Percentiles rank a stretch among this genome's conserved stretches.
Evolutionary conservation across 2,113 vertebrate species (phyloP).

Genomic region (Morone saxatilis): DNA sequence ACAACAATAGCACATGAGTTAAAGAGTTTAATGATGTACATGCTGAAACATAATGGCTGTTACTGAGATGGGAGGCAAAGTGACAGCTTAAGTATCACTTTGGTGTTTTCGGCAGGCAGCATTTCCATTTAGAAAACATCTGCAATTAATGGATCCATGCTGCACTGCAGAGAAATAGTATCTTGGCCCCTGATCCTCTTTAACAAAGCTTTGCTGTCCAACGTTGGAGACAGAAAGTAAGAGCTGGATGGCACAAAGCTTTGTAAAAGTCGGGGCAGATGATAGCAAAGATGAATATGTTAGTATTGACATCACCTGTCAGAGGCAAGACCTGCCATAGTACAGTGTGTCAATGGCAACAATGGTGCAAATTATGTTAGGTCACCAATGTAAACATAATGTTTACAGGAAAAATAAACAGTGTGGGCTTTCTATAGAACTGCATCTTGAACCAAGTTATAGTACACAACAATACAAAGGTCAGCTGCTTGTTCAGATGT

Average conservation of each 20-base stretch:
- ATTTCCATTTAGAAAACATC: slow-evolving; percentile 47
- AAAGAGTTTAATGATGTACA: slow-evolving; percentile 30
- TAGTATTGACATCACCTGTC: not conserved
- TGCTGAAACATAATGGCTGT: slow-evolving; percentile 19
- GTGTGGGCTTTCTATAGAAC: slow-evolving; percentile 53
- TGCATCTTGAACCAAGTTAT: slow-evolving; percentile 36
- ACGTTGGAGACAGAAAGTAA: slow-evolving; percentile 1
- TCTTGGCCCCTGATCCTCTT: slow-evolving; percentile 22
- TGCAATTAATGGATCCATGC: slow-evolving; percentile 37
- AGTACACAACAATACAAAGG: not conserved
- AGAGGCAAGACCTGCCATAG: slow-evolving; percentile 1
- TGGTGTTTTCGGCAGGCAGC: slow-evolving; percentile 30
- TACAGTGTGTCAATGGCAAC: not conserved
- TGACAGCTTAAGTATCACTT: slow-evolving; percentile 41
- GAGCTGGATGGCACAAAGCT: slow-evolving; percentile 25
- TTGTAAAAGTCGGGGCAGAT: slow-evolving; percentile 18
- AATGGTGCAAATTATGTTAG: not conserved
- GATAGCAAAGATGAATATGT: not conserved
- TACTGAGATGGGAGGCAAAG: slow-evolving; percentile 38
- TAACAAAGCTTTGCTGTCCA: slow-evolving; percentile 43
- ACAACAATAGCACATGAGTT: slow-evolving; percentile 58
- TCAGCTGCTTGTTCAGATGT: slow-evolving; percentile 43
- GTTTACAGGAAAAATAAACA: not conserved
- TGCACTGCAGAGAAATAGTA: slow-evolving; percentile 27
- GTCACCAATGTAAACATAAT: slow-evolving; percentile 8